phyloP scores from a whole-genome alignment of 1,140 invertebrate genomes.

The Whitmania pigra region DNA sequence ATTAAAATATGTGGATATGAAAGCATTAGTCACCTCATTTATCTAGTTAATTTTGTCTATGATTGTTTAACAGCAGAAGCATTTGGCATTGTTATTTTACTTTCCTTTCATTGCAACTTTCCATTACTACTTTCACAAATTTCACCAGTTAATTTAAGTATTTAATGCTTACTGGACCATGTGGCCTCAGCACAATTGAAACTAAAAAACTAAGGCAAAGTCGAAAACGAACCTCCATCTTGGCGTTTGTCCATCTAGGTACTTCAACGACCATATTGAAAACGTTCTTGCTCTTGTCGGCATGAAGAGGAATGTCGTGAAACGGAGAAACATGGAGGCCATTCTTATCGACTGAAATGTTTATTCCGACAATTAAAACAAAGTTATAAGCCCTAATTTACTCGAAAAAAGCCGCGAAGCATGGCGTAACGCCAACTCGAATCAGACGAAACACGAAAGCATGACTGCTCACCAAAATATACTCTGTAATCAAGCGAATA shows the following conservation, averaged over 20 bases:
- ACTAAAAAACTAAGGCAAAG: not conserved
- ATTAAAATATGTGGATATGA: no score
- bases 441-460: no score
- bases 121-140: no score
- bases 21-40: no score
- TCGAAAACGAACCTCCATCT: constrained; percentile 66
- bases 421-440: no score
- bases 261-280: constrained; percentile 96
- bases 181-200: not conserved
- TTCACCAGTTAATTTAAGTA: no score
- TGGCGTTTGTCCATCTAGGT: constrained; percentile 96
- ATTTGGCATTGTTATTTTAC: no score
- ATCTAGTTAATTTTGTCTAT: no score
- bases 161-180: no score
- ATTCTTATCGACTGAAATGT: not conserved
- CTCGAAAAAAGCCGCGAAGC: not conserved
- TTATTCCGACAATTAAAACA: not conserved
- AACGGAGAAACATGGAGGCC: constrained; percentile 65
- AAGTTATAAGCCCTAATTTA: not conserved
- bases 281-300: constrained; percentile 50
- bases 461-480: constrained; percentile 64
- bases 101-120: no score
- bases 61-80: no score
- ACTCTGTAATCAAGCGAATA: constrained; percentile 64
- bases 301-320: constrained; percentile 91